A percentile compares a stretch with the other conserved stretches of the same genome.
These are phyloP conservation scores for Drosophila baimaii DNA, from an alignment of 1,140 invertebrate species.

Conservation along the genomic window DNA sequence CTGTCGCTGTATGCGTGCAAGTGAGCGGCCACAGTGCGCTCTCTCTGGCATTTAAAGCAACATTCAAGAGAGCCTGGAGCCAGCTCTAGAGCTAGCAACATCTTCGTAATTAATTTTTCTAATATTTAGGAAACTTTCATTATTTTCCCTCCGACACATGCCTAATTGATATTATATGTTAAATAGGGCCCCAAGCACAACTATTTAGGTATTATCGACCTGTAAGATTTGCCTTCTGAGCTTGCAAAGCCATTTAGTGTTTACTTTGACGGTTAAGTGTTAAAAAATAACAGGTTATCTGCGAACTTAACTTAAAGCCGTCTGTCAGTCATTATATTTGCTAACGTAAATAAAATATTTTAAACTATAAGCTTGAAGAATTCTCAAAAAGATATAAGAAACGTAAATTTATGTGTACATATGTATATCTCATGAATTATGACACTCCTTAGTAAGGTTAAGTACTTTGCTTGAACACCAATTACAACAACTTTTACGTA, in stretches of 20 bases:
- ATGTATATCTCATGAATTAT: background rate
- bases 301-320: background rate
- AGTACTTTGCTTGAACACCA: background rate
- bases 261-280: constrained; percentile 11
- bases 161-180: background rate
- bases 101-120: too few species aligned
- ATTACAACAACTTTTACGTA: background rate
- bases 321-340: background rate
- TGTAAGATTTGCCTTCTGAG: background rate
- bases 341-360: constrained; percentile 6
- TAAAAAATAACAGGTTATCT: constrained; percentile 8
- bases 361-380: background rate
- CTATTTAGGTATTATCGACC: background rate
- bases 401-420: background rate
- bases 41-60: too few species aligned
- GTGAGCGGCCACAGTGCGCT: too few species aligned
- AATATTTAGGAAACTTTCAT: too few species aligned
- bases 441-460: background rate
- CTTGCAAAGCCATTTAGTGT: background rate
- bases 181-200: background rate
- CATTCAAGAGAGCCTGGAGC: too few species aligned
- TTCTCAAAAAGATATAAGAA: background rate
- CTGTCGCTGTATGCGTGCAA: too few species aligned
- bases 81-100: too few species aligned
- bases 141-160: too few species aligned